Conservation (phyloP, 2,797 vertebrate genomes). For the Discoglossus pictus region DNA sequence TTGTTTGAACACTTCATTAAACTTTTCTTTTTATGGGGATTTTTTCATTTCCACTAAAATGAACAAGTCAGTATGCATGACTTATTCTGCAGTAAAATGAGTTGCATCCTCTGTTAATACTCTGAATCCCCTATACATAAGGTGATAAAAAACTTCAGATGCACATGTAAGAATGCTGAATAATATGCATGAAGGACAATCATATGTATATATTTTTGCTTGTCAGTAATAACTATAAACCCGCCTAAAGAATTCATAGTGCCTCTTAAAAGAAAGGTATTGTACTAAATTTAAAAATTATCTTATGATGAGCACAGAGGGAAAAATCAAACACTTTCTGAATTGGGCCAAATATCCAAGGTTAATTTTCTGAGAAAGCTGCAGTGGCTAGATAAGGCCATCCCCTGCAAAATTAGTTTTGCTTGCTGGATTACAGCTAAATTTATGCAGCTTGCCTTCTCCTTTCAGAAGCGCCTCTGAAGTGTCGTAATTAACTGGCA, state of each 20-base stretch:
- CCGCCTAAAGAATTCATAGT: constrained; percentile 72
- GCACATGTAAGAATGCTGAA: constrained; percentile 67
- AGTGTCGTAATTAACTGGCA: constrained; percentile 99
- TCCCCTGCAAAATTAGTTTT: constrained; percentile 99
- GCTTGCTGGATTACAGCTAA: constrained; percentile 99
- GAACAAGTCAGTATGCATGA: constrained; percentile 74
- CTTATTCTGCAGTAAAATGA: constrained; percentile 73
- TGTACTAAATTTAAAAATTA: constrained; percentile 78
- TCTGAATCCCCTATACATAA: constrained; percentile 57
- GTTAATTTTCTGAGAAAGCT: constrained; percentile 99
- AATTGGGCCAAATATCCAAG: constrained; percentile 99
- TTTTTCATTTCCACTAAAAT: constrained; percentile 77
- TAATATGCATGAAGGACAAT: constrained; percentile 72
- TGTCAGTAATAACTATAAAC: constrained; percentile 79
- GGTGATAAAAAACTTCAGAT: constrained; percentile 69
- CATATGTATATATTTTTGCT: constrained; percentile 76
- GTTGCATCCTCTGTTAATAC: constrained; percentile 70
- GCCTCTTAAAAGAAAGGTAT: constrained; percentile 80
- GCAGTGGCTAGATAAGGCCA: constrained; percentile 97
- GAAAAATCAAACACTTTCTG: constrained; percentile 95
- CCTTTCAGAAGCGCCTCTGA: constrained; percentile 98
- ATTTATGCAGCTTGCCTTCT: constrained; percentile 99
- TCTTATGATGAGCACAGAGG: constrained; percentile 76
- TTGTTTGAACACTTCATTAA: constrained; percentile 76
- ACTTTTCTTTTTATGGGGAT: constrained; percentile 75